Evolutionary conservation across 92 coral and sea anemone species (phyloP).

Genomic region (Muricea muricata): DNA sequence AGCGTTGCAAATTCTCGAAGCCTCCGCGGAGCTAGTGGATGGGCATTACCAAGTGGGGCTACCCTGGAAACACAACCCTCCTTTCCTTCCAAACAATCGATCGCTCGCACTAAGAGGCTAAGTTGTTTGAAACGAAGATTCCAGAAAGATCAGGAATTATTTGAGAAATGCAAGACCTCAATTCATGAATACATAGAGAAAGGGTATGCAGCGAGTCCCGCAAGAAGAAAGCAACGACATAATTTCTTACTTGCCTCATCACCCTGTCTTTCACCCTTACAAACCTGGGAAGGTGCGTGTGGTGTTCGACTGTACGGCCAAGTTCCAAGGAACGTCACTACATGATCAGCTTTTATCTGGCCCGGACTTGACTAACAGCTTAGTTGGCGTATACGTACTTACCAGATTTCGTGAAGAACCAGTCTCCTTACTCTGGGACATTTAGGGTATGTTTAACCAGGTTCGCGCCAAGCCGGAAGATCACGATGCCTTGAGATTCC

Average conservation of each 20-base stretch:
- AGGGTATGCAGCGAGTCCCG: conserved; percentile 58
- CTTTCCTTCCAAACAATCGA: too few species aligned
- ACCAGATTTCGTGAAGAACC: neutral
- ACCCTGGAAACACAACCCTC: too few species aligned
- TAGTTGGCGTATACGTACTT: neutral
- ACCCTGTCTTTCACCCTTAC: neutral
- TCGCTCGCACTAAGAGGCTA: too few species aligned
- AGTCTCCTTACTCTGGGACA: neutral
- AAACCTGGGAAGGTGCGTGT: neutral
- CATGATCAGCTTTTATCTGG: neutral
- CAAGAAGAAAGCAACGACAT: neutral
- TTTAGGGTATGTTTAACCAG: neutral
- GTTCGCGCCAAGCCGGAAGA: neutral
- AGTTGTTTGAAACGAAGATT: too few species aligned
- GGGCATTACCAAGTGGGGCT: too few species aligned
- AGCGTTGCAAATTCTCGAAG: too few species aligned
- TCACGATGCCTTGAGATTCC: neutral
- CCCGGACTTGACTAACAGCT: neutral
- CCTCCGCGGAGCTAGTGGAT: too few species aligned
- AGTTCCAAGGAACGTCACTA: neutral
- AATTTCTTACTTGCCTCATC: neutral
- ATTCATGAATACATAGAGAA: conserved; percentile 55
- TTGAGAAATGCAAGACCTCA: conserved; percentile 54
- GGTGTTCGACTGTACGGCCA: neutral
- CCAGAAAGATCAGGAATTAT: conserved; percentile 50